Evolutionary conservation across 2,888 invertebrate species (phyloP).

Genomic region (Apodemia zela): DNA sequence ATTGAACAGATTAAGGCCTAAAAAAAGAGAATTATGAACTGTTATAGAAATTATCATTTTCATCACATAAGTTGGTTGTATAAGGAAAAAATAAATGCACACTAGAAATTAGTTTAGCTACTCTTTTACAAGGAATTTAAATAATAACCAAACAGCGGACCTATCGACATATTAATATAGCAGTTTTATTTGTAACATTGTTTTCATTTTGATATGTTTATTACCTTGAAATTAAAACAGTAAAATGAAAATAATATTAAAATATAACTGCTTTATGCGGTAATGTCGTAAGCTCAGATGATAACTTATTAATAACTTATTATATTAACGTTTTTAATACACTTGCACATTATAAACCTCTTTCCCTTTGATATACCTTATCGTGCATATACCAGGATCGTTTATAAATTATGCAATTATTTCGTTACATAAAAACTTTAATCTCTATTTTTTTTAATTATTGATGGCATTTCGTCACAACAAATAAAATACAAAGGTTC

Average conservation of each 20-base stretch:
- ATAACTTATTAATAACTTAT: conserved; percentile 6
- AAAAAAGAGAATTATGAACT: too few relatives aligned
- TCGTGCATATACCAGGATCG: conserved; percentile 9
- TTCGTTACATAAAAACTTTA: background rate
- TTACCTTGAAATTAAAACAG: background rate
- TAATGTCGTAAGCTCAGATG: background rate
- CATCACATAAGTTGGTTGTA: too few relatives aligned
- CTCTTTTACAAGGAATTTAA: background rate
- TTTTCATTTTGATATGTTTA: background rate
- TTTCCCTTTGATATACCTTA: conserved; percentile 1
- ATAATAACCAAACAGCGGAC: background rate
- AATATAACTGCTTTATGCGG: background rate
- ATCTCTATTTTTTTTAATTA: too few relatives aligned
- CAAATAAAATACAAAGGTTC: too few relatives aligned
- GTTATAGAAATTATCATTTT: too few relatives aligned
- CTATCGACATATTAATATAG: background rate
- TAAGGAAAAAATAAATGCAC: too few relatives aligned
- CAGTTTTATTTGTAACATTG: background rate
- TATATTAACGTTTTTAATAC: background rate
- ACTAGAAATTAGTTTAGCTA: background rate
- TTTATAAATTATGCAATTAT: background rate
- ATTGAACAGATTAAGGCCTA: too few relatives aligned
- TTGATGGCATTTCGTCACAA: too few relatives aligned
- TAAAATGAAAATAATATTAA: background rate
- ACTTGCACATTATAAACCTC: conserved; percentile 5